Conservation (phyloP, 2,888 invertebrate species). For the Andrena bicolor region DNA sequence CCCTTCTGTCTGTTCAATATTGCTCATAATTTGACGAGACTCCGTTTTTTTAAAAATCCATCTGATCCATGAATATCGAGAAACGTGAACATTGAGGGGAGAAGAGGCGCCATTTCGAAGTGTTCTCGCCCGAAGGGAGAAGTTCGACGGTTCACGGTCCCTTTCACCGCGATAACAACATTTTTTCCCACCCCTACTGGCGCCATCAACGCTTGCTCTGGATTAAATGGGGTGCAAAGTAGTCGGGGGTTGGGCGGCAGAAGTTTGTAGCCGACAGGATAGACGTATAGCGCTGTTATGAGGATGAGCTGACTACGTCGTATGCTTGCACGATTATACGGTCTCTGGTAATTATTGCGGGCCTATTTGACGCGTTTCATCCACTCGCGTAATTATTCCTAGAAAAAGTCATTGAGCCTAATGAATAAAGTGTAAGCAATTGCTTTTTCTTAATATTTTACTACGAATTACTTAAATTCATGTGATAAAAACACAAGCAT, state of each 20-base stretch:
- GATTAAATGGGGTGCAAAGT: slow-evolving; percentile 55
- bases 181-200: slow-evolving; percentile 18
- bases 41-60: too few species aligned
- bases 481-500: too few species aligned
- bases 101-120: neutral
- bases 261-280: slow-evolving; percentile 52
- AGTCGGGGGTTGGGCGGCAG: slow-evolving; percentile 22
- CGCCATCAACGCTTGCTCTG: slow-evolving; percentile 29
- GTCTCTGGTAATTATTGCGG: slow-evolving; percentile 35
- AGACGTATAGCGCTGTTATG: slow-evolving; percentile 50
- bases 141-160: neutral
- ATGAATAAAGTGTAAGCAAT: too few species aligned
- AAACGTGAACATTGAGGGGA: neutral
- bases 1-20: neutral
- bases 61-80: neutral
- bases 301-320: slow-evolving; percentile 43
- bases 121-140: neutral
- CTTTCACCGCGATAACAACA: slow-evolving; percentile 29
- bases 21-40: neutral
- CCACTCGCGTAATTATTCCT: too few species aligned
- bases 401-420: too few species aligned
- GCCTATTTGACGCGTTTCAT: neutral
- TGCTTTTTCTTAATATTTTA: too few species aligned
- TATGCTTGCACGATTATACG: slow-evolving; percentile 29
- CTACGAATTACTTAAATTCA: too few species aligned